These are phyloP conservation scores for Callospermophilus lateralis DNA, from an alignment of 2,113 vertebrate species.

Conservation along the genomic window DNA sequence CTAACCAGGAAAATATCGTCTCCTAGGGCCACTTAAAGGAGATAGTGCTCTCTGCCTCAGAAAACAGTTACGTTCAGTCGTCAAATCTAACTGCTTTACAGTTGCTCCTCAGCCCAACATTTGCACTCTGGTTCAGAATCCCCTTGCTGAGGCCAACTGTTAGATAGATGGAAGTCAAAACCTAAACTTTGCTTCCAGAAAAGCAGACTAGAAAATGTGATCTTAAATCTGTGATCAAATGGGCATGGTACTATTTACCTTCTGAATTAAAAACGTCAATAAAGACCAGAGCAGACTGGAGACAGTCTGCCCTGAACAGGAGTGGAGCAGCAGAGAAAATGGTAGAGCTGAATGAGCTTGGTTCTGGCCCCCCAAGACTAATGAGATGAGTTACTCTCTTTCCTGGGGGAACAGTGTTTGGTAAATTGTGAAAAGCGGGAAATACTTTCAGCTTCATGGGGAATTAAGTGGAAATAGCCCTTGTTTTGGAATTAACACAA, in stretches of 20 bases:
- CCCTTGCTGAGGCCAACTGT: neutral
- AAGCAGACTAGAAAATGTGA: neutral
- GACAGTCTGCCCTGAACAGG: accelerated
- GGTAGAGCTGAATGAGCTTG: accelerated
- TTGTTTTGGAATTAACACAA: slow-evolving; percentile 7
- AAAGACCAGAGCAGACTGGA: neutral
- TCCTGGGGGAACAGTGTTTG: neutral
- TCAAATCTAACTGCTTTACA: neutral
- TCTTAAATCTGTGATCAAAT: neutral
- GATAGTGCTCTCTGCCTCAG: neutral
- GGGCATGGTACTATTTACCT: neutral
- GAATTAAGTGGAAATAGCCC: neutral
- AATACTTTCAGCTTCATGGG: slow-evolving; percentile 34
- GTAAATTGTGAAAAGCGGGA: neutral
- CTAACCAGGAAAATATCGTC: neutral
- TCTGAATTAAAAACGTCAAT: neutral
- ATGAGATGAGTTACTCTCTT: neutral
- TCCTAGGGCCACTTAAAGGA: neutral
- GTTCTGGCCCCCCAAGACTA: neutral
- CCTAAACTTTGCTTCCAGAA: neutral
- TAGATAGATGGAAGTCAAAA: neutral
- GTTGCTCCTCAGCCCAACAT: neutral
- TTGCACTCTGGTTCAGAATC: neutral
- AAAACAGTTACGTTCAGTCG: neutral
- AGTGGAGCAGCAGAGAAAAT: neutral